These are phyloP conservation scores for Eurypyga helias DNA, from an alignment of 2,113 vertebrate species.

Conservation along the genomic window DNA sequence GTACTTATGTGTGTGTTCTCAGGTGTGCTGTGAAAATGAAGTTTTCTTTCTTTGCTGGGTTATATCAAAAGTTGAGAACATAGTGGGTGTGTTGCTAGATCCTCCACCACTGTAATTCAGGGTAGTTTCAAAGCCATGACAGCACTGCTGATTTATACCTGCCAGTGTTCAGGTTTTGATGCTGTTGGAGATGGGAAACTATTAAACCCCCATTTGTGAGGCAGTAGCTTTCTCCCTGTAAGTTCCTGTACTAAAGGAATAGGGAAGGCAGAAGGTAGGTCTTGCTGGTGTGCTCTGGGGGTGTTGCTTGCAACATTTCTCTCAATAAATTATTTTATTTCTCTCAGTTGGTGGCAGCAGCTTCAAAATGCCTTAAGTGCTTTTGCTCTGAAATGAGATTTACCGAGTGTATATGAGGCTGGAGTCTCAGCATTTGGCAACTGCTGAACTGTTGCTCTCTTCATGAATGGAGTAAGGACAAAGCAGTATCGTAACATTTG, in stretches of 20 bases:
- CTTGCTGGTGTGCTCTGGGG: background rate
- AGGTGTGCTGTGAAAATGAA: conserved; percentile 14
- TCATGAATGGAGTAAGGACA: accelerated
- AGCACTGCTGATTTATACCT: background rate
- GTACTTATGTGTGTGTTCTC: background rate
- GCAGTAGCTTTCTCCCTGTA: background rate
- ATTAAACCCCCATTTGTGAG: background rate
- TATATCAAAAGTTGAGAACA: background rate
- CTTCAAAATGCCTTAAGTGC: background rate
- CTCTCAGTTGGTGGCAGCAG: background rate
- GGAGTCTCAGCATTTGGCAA: background rate
- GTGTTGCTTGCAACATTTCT: background rate
- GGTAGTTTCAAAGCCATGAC: background rate
- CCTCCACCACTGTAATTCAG: background rate
- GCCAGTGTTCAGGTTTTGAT: background rate
- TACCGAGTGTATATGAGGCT: background rate
- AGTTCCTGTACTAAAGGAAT: background rate
- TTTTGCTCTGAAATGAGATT: conserved; percentile 1
- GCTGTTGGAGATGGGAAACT: background rate
- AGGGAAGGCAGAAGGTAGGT: background rate
- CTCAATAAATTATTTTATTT: background rate
- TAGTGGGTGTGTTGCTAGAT: background rate
- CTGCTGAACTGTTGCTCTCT: background rate
- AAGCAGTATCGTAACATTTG: background rate
- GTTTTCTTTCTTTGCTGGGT: background rate